phyloP scores from a whole-genome alignment of 2,113 vertebrate species.

The Asarcornis scutulata region DNA sequence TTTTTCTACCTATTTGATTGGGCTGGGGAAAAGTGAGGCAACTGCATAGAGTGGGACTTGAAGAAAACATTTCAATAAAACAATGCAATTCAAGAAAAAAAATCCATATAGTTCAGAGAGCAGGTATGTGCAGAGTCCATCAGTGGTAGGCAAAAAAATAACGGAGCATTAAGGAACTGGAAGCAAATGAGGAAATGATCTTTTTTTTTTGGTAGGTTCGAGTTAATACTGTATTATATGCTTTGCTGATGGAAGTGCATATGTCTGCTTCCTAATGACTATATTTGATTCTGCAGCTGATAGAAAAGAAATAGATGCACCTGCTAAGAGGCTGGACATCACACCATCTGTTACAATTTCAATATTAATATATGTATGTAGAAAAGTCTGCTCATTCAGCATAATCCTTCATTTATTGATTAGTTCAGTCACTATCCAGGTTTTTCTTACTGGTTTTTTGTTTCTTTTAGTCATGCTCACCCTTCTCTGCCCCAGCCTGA shows the following conservation, averaged over 20 bases:
- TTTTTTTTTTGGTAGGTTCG: neutral
- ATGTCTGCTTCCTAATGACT: neutral
- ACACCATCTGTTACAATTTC: neutral
- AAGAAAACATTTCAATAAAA: neutral
- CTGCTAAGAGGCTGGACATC: neutral
- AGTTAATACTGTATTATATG: neutral
- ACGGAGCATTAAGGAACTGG: neutral
- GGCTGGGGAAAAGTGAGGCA: neutral
- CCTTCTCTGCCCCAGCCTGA: neutral
- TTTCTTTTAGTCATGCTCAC: neutral
- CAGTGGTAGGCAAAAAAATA: neutral
- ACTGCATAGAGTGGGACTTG: neutral
- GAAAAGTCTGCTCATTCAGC: neutral
- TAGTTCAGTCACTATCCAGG: neutral
- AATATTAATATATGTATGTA: neutral
- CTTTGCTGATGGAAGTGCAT: neutral
- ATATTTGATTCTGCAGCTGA: conserved; percentile 18
- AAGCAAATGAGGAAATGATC: neutral
- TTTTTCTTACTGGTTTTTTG: neutral
- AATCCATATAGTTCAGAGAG: neutral
- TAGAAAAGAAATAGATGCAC: conserved; percentile 14
- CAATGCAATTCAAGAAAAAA: neutral
- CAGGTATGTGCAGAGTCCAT: neutral
- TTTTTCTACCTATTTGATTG: neutral
- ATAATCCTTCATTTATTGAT: neutral